Evolutionary conservation across 2,888 invertebrate species (phyloP).

Genomic region (Norana najaformis): DNA sequence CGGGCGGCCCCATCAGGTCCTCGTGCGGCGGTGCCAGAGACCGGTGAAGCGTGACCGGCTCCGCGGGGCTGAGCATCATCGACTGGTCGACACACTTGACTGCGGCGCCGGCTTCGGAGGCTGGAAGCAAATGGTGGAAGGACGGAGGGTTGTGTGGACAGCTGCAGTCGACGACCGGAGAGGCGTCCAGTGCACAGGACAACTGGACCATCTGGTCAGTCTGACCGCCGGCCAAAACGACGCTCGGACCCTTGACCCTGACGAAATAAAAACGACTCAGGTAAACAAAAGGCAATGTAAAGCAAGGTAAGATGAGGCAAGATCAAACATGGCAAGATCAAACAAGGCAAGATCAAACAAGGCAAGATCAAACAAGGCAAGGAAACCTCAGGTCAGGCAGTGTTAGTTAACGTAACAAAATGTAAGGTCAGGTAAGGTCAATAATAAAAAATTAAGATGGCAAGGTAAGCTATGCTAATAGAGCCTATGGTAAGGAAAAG

Average conservation of each 20-base stretch:
- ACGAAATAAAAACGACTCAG: neutral
- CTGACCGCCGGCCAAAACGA: neutral
- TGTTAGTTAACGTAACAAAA: no score
- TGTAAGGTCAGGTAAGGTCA: no score
- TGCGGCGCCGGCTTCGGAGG: neutral
- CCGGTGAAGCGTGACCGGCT: neutral
- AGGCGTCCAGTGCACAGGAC: neutral
- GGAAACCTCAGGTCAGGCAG: neutral
- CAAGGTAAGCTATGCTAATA: no score
- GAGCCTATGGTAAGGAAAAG: no score
- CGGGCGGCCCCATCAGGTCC: neutral
- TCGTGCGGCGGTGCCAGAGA: neutral
- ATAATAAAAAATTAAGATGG: no score
- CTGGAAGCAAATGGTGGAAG: slow-evolving; percentile 7
- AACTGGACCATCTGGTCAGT: slow-evolving; percentile 16
- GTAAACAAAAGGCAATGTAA: neutral
- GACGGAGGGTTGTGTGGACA: slow-evolving; percentile 21
- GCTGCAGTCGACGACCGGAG: neutral
- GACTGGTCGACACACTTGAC: neutral
- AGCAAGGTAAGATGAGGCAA: neutral
- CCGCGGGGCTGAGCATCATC: neutral
- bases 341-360: neutral
- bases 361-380: neutral
- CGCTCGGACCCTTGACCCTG: slow-evolving; percentile 5
- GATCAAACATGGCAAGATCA: neutral